Evolutionary conservation across 2,888 invertebrate genomes (phyloP).

Genomic region (Heliconius sara): DNA sequence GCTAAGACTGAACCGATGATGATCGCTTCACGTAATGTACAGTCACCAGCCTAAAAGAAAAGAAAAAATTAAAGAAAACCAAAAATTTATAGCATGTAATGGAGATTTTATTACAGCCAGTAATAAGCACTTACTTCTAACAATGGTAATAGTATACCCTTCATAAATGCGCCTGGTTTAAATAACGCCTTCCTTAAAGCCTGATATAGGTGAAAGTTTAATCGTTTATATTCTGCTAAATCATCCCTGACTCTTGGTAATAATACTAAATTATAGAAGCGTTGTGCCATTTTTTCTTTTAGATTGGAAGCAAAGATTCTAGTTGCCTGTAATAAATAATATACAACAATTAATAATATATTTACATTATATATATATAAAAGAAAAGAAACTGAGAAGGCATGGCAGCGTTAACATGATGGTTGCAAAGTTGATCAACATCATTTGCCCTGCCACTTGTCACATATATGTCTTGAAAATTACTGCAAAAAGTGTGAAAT

Average conservation of each 20-base stretch:
- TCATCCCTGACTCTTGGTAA: constrained; percentile 97
- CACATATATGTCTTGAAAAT: too few species aligned
- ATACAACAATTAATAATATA: too few species aligned
- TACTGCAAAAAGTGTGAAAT: too few species aligned
- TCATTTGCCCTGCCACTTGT: too few species aligned
- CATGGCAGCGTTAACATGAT: too few species aligned
- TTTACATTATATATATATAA: too few species aligned
- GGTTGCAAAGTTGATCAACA: too few species aligned
- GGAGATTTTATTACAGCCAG: neutral
- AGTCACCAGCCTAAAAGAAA: constrained; percentile 90
- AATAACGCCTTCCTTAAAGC: constrained; percentile 96
- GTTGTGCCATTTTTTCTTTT: constrained; percentile 97
- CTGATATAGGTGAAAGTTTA: constrained; percentile 98
- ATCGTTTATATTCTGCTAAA: constrained; percentile 95
- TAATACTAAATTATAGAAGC: constrained; percentile 96
- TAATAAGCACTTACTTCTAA: constrained; percentile 79
- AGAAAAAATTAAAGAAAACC: neutral
- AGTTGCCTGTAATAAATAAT: constrained; percentile 85
- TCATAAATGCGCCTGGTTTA: constrained; percentile 99
- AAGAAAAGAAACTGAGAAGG: too few species aligned
- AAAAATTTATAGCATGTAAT: neutral
- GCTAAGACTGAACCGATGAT: constrained; percentile 96
- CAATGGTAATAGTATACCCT: constrained; percentile 90
- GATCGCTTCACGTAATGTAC: constrained; percentile 97
- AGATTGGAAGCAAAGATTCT: constrained; percentile 98